Evolutionary conservation across 2,888 invertebrate genomes (phyloP).

Genomic region (Oxyscelio sp.): DNA sequence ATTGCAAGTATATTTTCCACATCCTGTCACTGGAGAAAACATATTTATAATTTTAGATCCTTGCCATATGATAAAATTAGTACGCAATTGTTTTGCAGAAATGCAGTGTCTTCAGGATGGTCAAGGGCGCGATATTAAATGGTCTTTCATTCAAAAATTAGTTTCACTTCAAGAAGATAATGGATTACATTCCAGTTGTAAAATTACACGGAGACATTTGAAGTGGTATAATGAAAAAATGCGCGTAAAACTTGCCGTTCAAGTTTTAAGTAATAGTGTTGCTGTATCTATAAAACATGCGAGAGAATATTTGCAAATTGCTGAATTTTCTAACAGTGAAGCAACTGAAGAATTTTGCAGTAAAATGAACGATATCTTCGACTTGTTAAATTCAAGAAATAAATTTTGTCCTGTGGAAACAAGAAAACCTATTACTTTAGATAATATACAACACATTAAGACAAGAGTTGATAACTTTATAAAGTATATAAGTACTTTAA

Average conservation of each 20-base stretch:
- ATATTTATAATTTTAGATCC: conserved; percentile 52
- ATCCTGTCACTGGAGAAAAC: conserved; percentile 21
- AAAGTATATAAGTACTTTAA: not conserved
- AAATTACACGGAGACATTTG: conserved; percentile 70
- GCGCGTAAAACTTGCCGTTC: conserved; percentile 75
- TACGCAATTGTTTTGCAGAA: conserved; percentile 48
- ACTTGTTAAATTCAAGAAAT: conserved; percentile 75
- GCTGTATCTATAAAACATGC: conserved; percentile 66
- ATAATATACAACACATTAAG: not conserved
- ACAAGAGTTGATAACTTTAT: not conserved
- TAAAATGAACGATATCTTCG: conserved; percentile 77
- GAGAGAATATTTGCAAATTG: conserved; percentile 25
- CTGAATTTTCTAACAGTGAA: not conserved
- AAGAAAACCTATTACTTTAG: not conserved
- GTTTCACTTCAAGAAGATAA: not conserved
- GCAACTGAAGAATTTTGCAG: conserved; percentile 69
- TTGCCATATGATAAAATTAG: conserved; percentile 64
- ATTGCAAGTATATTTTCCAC: conserved; percentile 2
- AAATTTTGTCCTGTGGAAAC: not conserved
- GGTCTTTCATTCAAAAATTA: not conserved
- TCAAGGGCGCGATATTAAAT: conserved; percentile 61
- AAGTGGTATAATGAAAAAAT: conserved; percentile 73
- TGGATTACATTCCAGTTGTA: conserved; percentile 36
- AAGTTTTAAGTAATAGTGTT: conserved; percentile 75
- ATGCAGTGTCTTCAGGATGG: conserved; percentile 19